Evolutionary conservation across 2,888 invertebrate species (phyloP).

Genomic region (Hypselothyrea guttata): DNA sequence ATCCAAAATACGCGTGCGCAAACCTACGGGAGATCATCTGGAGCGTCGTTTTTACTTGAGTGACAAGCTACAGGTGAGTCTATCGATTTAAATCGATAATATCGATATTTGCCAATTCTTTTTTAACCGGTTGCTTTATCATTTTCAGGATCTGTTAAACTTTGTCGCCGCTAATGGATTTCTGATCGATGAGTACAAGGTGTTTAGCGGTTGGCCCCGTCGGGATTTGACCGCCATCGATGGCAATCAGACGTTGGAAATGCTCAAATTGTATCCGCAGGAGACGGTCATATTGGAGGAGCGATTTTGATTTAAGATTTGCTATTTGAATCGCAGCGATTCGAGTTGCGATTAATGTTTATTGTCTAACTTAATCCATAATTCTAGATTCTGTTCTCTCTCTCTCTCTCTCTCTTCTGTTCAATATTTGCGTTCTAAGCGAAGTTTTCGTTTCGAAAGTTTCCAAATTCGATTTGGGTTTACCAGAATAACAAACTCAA

Average conservation of each 20-base stretch:
- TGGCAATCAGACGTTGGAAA: conserved; percentile 88
- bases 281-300: conserved; percentile 97
- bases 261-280: conserved; percentile 94
- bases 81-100: neutral
- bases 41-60: conserved; percentile 88
- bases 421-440: conserved; percentile 31
- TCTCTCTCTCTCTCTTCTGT: no score
- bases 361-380: no score
- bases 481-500: conserved; percentile 37
- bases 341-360: neutral
- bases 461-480: conserved; percentile 44
- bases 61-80: conserved; percentile 83
- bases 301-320: conserved; percentile 84
- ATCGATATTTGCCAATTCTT: neutral
- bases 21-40: conserved; percentile 90
- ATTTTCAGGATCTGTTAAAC: conserved; percentile 87
- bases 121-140: neutral
- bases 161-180: conserved; percentile 94
- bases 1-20: conserved; percentile 90
- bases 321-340: neutral
- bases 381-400: conserved; percentile 1
- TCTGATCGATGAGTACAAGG: conserved; percentile 93
- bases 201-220: conserved; percentile 96
- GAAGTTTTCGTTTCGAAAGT: conserved; percentile 35
- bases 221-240: conserved; percentile 95